A percentile compares a stretch with the other conserved stretches of the same genome.
phyloP scores from a whole-genome alignment of 2,797 vertebrate species.

The Pantherophis alleghaniensis region DNA sequence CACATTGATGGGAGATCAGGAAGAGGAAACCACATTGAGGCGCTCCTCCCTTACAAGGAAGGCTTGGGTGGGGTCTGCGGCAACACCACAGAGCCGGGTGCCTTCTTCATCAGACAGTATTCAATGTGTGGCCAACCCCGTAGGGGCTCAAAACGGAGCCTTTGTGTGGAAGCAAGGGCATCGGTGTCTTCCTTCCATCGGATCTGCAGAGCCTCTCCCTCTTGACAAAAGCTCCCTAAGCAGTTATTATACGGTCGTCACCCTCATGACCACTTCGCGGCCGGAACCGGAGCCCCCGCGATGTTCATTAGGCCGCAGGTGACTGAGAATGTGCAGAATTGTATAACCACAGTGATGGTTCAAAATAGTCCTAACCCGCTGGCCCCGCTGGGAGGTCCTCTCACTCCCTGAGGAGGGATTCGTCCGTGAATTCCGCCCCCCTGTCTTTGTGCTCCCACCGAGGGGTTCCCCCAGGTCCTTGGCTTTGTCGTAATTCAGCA shows the following conservation, averaged over 20 bases:
- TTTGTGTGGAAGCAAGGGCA: slow-evolving; percentile 31
- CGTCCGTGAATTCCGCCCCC: slow-evolving; percentile 78
- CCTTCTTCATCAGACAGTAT: slow-evolving; percentile 34
- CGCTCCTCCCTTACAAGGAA: slow-evolving; percentile 10
- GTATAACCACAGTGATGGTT: slow-evolving; percentile 95
- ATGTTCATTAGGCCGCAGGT: slow-evolving; percentile 85
- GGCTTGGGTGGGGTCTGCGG: not conserved
- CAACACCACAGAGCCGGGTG: slow-evolving; percentile 3
- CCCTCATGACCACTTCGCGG: slow-evolving; percentile 93
- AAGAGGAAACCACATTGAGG: slow-evolving; percentile 37
- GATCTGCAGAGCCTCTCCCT: slow-evolving; percentile 55
- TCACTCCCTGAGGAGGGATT: slow-evolving; percentile 78
- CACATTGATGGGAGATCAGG: slow-evolving; percentile 46
- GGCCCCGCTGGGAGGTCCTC: slow-evolving; percentile 74
- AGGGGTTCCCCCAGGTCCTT: slow-evolving; percentile 89
- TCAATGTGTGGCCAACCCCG: slow-evolving; percentile 34
- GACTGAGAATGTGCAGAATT: slow-evolving; percentile 91
- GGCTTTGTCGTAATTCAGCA: slow-evolving; percentile 92
- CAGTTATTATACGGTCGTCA: slow-evolving; percentile 87
- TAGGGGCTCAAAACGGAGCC: slow-evolving; percentile 16
- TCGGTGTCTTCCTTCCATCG: slow-evolving; percentile 22
- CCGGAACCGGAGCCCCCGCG: slow-evolving; percentile 81
- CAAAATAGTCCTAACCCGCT: slow-evolving; percentile 91
- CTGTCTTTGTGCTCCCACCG: slow-evolving; percentile 79
- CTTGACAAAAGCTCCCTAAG: slow-evolving; percentile 59